Conservation (phyloP, 1,140 invertebrate species). For the Anagrus nilaparvatae region DNA sequence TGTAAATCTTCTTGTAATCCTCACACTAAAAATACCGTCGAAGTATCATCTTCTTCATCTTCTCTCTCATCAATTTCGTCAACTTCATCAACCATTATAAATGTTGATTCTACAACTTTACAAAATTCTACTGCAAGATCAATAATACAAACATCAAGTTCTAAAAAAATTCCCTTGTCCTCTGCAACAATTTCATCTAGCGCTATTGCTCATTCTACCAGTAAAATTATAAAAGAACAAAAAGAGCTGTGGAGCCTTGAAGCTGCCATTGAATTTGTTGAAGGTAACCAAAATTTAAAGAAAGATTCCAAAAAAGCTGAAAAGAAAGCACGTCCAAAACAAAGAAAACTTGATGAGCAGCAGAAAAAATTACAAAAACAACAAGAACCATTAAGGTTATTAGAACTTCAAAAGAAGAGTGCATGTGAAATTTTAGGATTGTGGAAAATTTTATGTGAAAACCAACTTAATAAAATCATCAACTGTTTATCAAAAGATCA, state of each 20-base stretch:
- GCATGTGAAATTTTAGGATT: conserved; percentile 82
- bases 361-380: too few species aligned
- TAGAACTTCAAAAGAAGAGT: too few species aligned
- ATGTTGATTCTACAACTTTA: conserved; percentile 3
- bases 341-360: too few species aligned
- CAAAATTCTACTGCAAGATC: conserved; percentile 21
- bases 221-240: conserved; percentile 15
- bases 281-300: conserved; percentile 45
- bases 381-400: too few species aligned
- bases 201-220: neutral
- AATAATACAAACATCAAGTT: conserved; percentile 23
- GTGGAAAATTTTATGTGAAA: conserved; percentile 87
- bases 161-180: neutral
- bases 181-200: too few species aligned
- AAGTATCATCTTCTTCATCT: conserved; percentile 21
- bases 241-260: conserved; percentile 44
- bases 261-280: conserved; percentile 54
- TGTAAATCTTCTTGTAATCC: conserved; percentile 36
- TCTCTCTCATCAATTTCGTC: conserved; percentile 24
- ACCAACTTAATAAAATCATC: conserved; percentile 81
- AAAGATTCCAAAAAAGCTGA: conserved; percentile 52
- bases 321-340: conserved; percentile 55
- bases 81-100: conserved; percentile 16
- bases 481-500: conserved; percentile 48
- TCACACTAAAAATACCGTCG: conserved; percentile 28